These are phyloP conservation scores for Mesembrinibis cayennensis DNA, from an alignment of 2,113 vertebrate species.

Conservation along the genomic window DNA sequence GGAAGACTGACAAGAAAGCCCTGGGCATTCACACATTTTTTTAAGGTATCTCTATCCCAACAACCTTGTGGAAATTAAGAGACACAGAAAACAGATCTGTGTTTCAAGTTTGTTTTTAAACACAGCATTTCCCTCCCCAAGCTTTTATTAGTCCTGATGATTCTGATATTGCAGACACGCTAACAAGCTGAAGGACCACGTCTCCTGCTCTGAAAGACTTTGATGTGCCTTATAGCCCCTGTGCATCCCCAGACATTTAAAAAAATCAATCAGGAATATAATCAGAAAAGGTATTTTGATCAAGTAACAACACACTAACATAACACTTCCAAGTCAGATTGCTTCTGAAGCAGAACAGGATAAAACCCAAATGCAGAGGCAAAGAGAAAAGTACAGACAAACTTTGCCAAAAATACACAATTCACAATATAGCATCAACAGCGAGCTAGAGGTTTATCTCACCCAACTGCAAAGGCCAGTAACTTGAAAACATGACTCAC, in stretches of 20 bases:
- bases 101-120: not conserved
- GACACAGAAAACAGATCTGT: not conserved
- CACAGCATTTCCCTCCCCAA: not conserved
- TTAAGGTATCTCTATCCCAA: not conserved
- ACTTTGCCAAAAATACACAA: not conserved
- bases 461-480: not conserved
- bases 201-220: not conserved
- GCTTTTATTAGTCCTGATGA: too few species aligned
- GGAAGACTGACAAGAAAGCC: not conserved
- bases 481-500: not conserved
- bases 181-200: not conserved
- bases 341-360: not conserved
- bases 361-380: not conserved
- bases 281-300: not conserved
- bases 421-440: fast-evolving
- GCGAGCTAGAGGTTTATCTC: not conserved
- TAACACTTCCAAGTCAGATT: not conserved
- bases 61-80: not conserved
- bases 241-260: too few species aligned
- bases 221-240: not conserved
- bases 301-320: not conserved
- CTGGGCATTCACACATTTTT: not conserved
- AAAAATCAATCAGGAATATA: not conserved
- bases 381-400: not conserved
- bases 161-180: not conserved